These are phyloP conservation scores for Agapornis roseicollis DNA, from an alignment of 2,113 vertebrate species.

Conservation along the genomic window DNA sequence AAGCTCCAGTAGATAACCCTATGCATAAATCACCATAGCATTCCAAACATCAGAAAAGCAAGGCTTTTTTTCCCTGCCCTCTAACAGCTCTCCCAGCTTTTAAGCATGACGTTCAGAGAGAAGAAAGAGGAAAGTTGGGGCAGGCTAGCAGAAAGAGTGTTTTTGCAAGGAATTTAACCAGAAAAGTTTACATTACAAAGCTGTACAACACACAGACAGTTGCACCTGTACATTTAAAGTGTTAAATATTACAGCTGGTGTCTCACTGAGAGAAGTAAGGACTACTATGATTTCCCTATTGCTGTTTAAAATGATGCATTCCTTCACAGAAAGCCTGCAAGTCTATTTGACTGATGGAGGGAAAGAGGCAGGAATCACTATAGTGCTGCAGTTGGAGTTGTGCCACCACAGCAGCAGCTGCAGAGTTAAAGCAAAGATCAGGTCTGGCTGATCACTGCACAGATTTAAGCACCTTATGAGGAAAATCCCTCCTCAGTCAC, in stretches of 20 bases:
- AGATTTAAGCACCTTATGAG: not conserved
- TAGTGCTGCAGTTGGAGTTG: not conserved
- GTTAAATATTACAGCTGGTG: not conserved
- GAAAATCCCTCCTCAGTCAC: not conserved
- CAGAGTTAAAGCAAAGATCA: not conserved
- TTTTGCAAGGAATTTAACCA: not conserved
- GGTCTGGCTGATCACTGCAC: not conserved
- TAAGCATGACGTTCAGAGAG: not conserved
- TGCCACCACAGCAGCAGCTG: not conserved
- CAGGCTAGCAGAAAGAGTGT: not conserved
- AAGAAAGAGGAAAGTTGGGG: not conserved
- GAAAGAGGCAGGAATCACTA: not conserved
- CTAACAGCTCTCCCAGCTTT: not conserved
- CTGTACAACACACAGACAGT: not conserved
- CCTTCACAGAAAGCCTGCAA: not conserved
- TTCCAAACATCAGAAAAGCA: not conserved
- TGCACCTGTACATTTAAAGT: not conserved
- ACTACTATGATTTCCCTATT: not conserved
- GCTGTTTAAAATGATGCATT: not conserved
- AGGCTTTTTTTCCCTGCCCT: fast-evolving
- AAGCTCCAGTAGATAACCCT: not conserved
- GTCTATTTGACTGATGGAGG: not conserved
- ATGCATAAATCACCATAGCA: conserved; percentile 26
- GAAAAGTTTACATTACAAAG: not conserved
- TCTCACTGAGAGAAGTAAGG: not conserved